Evolutionary conservation across 2,888 invertebrate genomes (phyloP).

Genomic region (Deilephila porcellus): DNA sequence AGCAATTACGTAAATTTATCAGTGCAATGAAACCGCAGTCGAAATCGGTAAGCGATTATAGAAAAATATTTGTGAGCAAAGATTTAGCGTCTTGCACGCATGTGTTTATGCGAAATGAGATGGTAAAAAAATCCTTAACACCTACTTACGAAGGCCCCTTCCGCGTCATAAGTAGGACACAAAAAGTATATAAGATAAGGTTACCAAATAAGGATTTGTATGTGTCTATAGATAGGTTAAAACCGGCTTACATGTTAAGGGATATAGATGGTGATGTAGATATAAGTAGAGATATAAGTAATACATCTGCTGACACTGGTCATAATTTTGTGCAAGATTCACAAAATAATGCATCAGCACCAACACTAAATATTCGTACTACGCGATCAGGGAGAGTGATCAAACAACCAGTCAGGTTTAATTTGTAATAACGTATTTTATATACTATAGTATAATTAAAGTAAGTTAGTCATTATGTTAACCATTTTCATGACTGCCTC

Average conservation of each 20-base stretch:
- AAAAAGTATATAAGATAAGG: not conserved
- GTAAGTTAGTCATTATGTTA: no score
- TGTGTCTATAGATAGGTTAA: not conserved
- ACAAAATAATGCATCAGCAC: not conserved
- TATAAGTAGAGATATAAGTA: no score
- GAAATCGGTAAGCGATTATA: no score
- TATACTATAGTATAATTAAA: no score
- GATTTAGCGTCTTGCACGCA: not conserved
- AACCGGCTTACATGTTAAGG: not conserved
- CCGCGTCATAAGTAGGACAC: not conserved
- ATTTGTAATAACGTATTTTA: no score
- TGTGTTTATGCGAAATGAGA: not conserved
- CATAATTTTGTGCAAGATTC: not conserved
- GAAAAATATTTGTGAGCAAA: no score
- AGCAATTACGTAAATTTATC: not conserved
- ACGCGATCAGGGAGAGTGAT: constrained; percentile 7
- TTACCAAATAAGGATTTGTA: not conserved
- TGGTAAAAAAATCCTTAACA: not conserved
- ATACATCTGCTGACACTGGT: no score
- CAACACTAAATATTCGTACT: not conserved
- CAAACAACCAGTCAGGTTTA: not conserved
- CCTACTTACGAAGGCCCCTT: not conserved
- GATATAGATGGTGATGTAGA: not conserved
- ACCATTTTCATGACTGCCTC: no score
- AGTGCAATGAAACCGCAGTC: no score